A percentile compares a stretch with the other conserved stretches of the same genome.
Conservation (phyloP, 2,888 invertebrate genomes). For the Tipula confusa region DNA sequence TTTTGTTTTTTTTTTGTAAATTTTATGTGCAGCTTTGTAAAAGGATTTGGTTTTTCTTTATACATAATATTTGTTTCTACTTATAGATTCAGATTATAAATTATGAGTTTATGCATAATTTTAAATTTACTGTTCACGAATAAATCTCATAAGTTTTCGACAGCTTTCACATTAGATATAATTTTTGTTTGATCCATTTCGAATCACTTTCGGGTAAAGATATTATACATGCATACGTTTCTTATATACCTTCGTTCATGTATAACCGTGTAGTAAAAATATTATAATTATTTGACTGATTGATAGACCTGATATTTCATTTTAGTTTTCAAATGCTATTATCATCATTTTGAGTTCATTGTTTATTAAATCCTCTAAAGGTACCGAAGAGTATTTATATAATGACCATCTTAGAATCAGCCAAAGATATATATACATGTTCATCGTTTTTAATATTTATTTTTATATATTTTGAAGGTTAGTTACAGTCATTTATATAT, state of each 20-base stretch:
- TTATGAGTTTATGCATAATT: not conserved
- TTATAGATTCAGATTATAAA: not conserved
- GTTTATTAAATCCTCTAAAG: not conserved
- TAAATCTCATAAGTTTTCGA: not conserved
- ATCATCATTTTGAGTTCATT: not conserved
- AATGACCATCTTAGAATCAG: not conserved
- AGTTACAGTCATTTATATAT: not conserved
- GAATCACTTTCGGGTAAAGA: not conserved
- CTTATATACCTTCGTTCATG: not conserved
- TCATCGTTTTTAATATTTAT: not conserved
- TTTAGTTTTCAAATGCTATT: not conserved
- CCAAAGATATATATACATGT: not conserved
- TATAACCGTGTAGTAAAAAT: not conserved
- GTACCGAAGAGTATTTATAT: not conserved
- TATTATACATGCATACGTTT: too few relatives aligned
- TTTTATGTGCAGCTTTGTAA: not conserved
- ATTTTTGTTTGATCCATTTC: not conserved
- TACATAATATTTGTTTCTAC: not conserved
- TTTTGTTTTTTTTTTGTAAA: not conserved
- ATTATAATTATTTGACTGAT: not conserved
- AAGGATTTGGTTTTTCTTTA: not conserved
- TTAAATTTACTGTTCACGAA: not conserved
- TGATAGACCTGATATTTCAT: not conserved
- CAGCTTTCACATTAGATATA: not conserved
- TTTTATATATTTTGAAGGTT: conserved; percentile 6